Base-by-base conservation (phyloP, 2,797 vertebrate genomes). In the Moxostoma hubbsi region DNA sequence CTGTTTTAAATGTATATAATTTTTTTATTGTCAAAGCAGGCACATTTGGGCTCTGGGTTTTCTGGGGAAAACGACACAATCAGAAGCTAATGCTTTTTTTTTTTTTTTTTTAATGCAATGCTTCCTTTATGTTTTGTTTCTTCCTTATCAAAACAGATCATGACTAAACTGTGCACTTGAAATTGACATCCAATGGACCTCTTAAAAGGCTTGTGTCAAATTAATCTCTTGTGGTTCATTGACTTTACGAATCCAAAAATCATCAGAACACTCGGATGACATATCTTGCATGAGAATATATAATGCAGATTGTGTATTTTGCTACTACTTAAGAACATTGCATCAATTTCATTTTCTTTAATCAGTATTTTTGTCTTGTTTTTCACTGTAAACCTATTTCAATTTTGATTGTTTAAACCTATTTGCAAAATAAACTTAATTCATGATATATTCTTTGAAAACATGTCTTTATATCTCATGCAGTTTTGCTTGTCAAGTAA, bases 171-270 rank as follows among this genome's bases (percentile, higher is more conserved):
- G 54, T 57, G 61, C 61, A 54, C 68, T 64, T 64, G 51, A 64
- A 71, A 55, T 7, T 45, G 13, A 77, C 50, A 49, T 69, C 9
- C 53, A 47, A 8, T 36, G 53, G 15, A 64, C 45, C 46, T 47
- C 57, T 12, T 46, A 13, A 70, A 64, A 62, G 47, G 54, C 47
- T 36, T 24, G 59, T 84, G 66, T 62, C 71, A 75, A 75, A 81
- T 18, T 50, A 61, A 66, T 58, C 43, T 61, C 12, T 46, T 77
- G 0, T 5, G 67, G 24, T 54, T 70, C 15, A 53, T 62, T 62
- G 46, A 65, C 75, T 68, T 59, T 45, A 7, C 13, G 2, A 6
- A 36, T 43, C 11, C 18, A 62, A 10, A 36, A 43, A 62, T 36
- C 4, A 53, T 49, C 47, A 2, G 9, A 59, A 67, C 12, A 9